phyloP scores from a whole-genome alignment of 2,888 invertebrate genomes.

The Mystacides longicornis region DNA sequence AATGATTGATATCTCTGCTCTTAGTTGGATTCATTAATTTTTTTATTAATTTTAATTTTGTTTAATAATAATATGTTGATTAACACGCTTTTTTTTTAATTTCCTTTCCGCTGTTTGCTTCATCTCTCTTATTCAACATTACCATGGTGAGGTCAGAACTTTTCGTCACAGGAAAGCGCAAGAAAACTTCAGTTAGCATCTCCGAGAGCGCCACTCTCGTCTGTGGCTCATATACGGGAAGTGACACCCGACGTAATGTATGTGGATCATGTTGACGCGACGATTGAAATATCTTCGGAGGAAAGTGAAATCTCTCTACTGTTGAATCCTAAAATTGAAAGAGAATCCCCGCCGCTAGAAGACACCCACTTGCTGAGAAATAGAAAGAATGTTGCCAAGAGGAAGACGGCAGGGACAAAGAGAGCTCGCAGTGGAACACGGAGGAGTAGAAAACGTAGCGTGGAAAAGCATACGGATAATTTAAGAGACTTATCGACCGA shows the following conservation, averaged over 20 bases:
- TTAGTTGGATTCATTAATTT: too few species aligned
- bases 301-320: constrained; percentile 18
- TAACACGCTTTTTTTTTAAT: constrained; percentile 52
- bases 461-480: background rate
- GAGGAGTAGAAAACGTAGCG: constrained; percentile 40
- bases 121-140: constrained; percentile 10
- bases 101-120: constrained; percentile 40
- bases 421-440: constrained; percentile 40
- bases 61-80: constrained; percentile 42
- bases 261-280: constrained; percentile 9
- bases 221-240: constrained; percentile 19
- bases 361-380: constrained; percentile 25
- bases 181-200: constrained; percentile 17
- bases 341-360: constrained; percentile 32
- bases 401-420: constrained; percentile 37
- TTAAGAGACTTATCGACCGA: constrained; percentile 8
- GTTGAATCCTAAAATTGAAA: constrained; percentile 33
- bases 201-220: constrained; percentile 23
- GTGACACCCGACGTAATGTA: constrained; percentile 4
- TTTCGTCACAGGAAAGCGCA: constrained; percentile 23
- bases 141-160: constrained; percentile 26
- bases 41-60: constrained; percentile 32
- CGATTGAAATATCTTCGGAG: constrained; percentile 16
- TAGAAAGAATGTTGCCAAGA: constrained; percentile 38
- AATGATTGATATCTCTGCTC: too few species aligned